These are phyloP conservation scores for Paradisaea rubra DNA, from an alignment of 2,113 vertebrate genomes.

Conservation along the genomic window DNA sequence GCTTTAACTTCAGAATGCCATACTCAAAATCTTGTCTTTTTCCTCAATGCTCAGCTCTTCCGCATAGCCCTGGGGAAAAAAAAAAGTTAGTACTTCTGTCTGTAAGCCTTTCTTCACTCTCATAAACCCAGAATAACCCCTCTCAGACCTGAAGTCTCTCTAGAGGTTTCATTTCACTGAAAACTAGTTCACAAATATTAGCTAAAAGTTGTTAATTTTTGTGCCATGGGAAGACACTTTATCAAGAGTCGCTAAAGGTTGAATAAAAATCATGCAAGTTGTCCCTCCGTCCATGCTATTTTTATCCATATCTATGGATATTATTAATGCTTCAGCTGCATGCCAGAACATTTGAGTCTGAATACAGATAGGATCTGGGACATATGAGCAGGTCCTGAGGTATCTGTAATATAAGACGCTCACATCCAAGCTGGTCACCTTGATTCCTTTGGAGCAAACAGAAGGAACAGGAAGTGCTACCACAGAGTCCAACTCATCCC, in stretches of 20 bases:
- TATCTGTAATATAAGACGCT: background rate
- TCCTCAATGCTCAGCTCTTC: background rate
- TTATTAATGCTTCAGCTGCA: background rate
- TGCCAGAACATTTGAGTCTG: background rate
- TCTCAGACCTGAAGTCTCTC: background rate
- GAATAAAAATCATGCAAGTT: background rate
- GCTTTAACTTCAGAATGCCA: background rate
- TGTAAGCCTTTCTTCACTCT: background rate
- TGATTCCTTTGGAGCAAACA: background rate
- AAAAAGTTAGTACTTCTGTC: background rate
- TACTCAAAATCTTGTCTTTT: background rate
- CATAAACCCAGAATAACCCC: background rate
- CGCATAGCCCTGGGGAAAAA: too few species aligned
- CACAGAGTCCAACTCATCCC: background rate
- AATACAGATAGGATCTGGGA: background rate
- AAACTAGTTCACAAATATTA: background rate
- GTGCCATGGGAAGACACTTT: background rate
- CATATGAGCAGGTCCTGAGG: background rate
- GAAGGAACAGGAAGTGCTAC: background rate
- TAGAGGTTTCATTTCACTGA: background rate
- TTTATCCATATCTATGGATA: background rate
- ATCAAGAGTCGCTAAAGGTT: background rate
- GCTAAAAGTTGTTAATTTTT: background rate
- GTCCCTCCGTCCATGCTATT: background rate
- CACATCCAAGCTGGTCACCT: fast-evolving